These are phyloP conservation scores for Punctoribates punctum DNA, from an alignment of 2,888 invertebrate genomes.

Conservation along the genomic window DNA sequence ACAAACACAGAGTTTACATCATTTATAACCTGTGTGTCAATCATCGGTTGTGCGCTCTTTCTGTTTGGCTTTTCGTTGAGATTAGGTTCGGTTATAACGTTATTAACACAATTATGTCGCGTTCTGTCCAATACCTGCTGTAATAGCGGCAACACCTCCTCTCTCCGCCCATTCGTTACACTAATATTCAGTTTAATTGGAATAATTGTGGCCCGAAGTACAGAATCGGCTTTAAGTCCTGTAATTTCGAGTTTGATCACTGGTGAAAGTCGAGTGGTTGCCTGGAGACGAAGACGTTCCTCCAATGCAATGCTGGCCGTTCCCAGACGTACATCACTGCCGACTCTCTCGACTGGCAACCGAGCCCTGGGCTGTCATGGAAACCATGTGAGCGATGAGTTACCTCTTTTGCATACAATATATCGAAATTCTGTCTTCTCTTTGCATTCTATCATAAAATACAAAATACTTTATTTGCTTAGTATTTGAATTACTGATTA, in stretches of 20 bases:
- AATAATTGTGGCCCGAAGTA: background rate
- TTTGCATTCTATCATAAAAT: too few species aligned
- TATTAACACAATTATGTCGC: background rate
- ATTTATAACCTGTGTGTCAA: background rate
- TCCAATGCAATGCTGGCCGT: background rate
- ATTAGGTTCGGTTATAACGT: background rate
- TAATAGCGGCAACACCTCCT: background rate
- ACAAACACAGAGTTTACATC: background rate
- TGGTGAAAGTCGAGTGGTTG: background rate
- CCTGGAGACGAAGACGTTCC: conserved; percentile 12
- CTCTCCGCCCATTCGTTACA: conserved; percentile 4
- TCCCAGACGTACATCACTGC: conserved; percentile 1
- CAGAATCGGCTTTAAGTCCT: background rate
- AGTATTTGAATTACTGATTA: too few species aligned
- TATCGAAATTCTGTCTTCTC: too few species aligned
- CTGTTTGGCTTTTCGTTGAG: background rate
- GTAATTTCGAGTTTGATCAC: background rate
- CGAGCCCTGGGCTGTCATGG: background rate
- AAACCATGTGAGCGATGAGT: background rate
- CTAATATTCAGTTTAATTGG: conserved; percentile 3
- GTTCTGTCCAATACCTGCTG: background rate
- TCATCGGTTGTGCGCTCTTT: background rate
- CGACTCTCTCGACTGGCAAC: background rate
- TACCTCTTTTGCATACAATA: too few species aligned
- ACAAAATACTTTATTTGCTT: too few species aligned